phyloP scores from a whole-genome alignment of 1,140 invertebrate species.

The Euura lappo region DNA sequence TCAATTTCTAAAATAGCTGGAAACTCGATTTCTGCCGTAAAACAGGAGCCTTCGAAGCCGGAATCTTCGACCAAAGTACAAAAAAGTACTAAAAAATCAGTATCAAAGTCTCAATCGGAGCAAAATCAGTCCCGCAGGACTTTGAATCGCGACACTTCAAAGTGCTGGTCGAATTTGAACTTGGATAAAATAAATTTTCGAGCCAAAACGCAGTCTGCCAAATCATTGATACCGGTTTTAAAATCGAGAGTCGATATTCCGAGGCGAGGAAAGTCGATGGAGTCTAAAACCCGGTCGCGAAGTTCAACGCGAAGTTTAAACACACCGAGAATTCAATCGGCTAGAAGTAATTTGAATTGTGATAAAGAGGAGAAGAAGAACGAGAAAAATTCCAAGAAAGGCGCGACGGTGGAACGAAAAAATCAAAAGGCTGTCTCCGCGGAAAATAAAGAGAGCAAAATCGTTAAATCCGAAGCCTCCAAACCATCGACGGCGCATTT shows the following conservation, averaged over 20 bases:
- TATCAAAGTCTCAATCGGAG: background rate
- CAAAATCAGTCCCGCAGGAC: background rate
- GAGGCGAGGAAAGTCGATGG: slow-evolving; percentile 12
- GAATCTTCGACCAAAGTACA: background rate
- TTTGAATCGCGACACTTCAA: slow-evolving; percentile 7
- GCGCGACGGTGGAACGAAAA: background rate
- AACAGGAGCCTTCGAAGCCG: background rate
- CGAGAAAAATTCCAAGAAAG: slow-evolving; percentile 12
- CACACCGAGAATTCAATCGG: too few relatives aligned
- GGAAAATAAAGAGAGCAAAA: background rate
- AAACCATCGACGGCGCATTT: background rate
- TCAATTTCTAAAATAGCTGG: too few relatives aligned
- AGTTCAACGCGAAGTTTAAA: slow-evolving; percentile 31
- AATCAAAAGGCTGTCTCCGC: background rate
- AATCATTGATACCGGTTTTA: slow-evolving; percentile 41
- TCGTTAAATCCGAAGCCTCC: background rate
- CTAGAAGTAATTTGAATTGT: background rate
- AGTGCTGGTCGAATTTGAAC: slow-evolving; percentile 3
- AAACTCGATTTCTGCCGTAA: too few relatives aligned
- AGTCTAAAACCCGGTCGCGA: slow-evolving; percentile 21
- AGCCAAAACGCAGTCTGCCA: slow-evolving; percentile 10
- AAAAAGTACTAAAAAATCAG: background rate
- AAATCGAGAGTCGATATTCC: slow-evolving; percentile 32
- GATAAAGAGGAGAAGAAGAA: slow-evolving; percentile 9
- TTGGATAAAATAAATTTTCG: background rate